These are phyloP conservation scores for Cheilosia grossa DNA, from an alignment of 2,888 invertebrate genomes.

Conservation along the genomic window DNA sequence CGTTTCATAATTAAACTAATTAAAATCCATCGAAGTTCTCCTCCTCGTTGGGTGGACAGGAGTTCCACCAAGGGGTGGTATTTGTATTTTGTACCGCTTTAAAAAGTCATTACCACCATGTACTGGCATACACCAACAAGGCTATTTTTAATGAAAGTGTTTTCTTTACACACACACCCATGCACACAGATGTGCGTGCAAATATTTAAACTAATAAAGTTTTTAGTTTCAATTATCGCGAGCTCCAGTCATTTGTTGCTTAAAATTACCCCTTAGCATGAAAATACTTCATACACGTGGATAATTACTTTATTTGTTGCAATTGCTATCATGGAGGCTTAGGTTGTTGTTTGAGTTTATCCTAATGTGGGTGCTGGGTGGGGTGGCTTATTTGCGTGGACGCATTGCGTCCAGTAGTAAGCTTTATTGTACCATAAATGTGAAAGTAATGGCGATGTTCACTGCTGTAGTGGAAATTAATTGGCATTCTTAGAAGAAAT, in stretches of 20 bases:
- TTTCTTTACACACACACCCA: neutral
- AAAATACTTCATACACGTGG: constrained; percentile 51
- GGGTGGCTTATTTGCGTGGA: constrained; percentile 6
- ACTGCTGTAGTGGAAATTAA: constrained; percentile 31
- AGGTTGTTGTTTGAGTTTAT: constrained; percentile 32
- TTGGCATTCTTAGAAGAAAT: constrained; percentile 10
- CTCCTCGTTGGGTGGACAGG: neutral
- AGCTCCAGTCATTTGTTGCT: constrained; percentile 45
- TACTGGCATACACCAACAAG: neutral
- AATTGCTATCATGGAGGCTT: constrained; percentile 39
- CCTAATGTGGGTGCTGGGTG: neutral
- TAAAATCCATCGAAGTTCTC: constrained; percentile 23
- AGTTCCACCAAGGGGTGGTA: neutral
- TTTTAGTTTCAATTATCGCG: constrained; percentile 57
- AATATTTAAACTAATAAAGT: constrained; percentile 57
- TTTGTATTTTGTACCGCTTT: constrained; percentile 16
- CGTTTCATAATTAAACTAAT: constrained; percentile 36
- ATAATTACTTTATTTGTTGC: constrained; percentile 66
- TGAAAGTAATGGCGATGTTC: constrained; percentile 33
- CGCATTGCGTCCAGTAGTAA: constrained; percentile 3
- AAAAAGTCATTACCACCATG: constrained; percentile 19
- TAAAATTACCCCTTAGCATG: constrained; percentile 52
- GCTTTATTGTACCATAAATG: constrained; percentile 47
- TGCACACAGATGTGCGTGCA: neutral
- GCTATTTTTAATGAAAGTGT: neutral